phyloP scores from a whole-genome alignment of 2,113 vertebrate species.

The Strigops habroptila region DNA sequence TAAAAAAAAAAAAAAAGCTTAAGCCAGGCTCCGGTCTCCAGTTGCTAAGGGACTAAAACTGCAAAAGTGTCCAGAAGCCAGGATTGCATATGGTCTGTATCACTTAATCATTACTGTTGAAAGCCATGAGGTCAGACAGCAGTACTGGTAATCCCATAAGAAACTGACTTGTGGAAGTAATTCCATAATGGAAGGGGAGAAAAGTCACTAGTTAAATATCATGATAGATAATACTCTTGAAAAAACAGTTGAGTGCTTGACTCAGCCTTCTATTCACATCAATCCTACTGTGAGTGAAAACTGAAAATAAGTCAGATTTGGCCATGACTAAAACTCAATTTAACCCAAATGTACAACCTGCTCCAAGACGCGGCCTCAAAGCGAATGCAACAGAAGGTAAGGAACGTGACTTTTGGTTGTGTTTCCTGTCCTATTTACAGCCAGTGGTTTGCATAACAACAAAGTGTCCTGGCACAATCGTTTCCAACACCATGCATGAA shows the following conservation, averaged over 20 bases:
- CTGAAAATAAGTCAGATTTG: background rate
- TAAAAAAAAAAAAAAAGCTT: background rate
- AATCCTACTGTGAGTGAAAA: background rate
- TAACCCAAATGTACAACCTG: background rate
- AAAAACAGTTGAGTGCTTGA: background rate
- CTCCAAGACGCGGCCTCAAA: background rate
- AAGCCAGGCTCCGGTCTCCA: background rate
- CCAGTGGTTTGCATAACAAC: background rate
- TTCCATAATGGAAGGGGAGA: background rate
- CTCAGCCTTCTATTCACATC: background rate
- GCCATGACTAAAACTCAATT: background rate
- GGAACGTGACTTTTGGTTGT: fast-evolving
- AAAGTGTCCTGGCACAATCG: fast-evolving
- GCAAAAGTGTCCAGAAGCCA: background rate
- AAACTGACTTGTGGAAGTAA: background rate
- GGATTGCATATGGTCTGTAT: background rate
- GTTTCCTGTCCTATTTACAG: background rate
- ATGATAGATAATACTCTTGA: background rate
- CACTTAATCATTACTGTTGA: background rate
- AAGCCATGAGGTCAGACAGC: background rate
- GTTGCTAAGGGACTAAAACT: background rate
- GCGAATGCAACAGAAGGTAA: fast-evolving
- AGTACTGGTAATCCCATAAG: background rate
- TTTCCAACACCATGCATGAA: background rate
- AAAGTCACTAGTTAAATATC: background rate